Percentiles rank a stretch among this genome's conserved stretches.
phyloP scores from a whole-genome alignment of 2,113 vertebrate species.

The Sisor rabdophorus region DNA sequence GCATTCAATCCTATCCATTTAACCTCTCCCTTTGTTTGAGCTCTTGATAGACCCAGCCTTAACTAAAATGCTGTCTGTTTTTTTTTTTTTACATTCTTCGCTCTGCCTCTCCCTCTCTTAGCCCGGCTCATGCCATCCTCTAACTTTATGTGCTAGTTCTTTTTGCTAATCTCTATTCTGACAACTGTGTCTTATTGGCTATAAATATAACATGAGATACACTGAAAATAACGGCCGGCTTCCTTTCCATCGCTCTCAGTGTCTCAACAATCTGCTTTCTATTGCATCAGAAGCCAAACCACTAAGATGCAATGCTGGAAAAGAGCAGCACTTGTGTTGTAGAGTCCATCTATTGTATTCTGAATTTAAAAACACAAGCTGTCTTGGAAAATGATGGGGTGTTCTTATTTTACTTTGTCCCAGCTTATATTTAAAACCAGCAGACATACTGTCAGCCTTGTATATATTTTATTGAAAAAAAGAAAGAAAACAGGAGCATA shows the following conservation, averaged over 20 bases:
- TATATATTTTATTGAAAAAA: not conserved
- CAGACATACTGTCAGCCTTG: not conserved
- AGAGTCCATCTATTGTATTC: not conserved
- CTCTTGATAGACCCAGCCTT: slow-evolving; percentile 31
- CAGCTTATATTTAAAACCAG: not conserved
- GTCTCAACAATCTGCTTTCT: slow-evolving; percentile 55
- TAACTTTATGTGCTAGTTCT: slow-evolving; percentile 54
- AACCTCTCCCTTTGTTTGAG: slow-evolving; percentile 7
- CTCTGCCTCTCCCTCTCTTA: slow-evolving; percentile 27
- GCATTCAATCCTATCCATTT: not conserved
- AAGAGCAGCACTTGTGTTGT: slow-evolving; percentile 7
- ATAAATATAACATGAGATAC: slow-evolving; percentile 76
- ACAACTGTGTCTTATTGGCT: slow-evolving; percentile 75
- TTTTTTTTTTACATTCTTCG: not conserved
- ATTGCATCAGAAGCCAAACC: slow-evolving; percentile 54
- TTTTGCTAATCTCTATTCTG: slow-evolving; percentile 69
- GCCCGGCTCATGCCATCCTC: slow-evolving; percentile 30
- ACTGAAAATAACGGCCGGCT: slow-evolving; percentile 69
- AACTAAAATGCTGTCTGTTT: slow-evolving; percentile 20
- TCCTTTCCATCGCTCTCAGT: slow-evolving; percentile 19
- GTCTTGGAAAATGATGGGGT: not conserved
- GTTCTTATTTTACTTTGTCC: not conserved
- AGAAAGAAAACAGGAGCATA: not conserved
- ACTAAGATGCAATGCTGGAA: not conserved
- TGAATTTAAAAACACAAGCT: slow-evolving; percentile 2